A percentile compares a stretch with the other conserved stretches of the same genome.
phyloP scores from a whole-genome alignment of 2,113 vertebrate species.

The Brienomyrus longianalis region DNA sequence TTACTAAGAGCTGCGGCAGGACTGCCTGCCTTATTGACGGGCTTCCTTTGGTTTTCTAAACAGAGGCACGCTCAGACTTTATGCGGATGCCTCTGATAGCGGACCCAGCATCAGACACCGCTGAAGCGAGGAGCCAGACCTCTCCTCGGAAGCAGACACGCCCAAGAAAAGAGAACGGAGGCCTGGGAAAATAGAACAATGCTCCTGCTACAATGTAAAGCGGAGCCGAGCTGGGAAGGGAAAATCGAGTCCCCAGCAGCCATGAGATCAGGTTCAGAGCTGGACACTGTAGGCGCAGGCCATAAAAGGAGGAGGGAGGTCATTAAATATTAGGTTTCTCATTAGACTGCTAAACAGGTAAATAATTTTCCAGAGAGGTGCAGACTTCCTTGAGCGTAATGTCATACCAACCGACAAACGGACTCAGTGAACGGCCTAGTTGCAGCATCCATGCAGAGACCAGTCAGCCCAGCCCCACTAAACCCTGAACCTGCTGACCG shows the following conservation, averaged over 20 bases:
- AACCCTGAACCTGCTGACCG: too few species aligned
- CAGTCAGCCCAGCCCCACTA: not conserved
- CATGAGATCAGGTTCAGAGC: not conserved
- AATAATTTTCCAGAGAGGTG: slow-evolving; percentile 3
- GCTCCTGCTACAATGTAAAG: too few species aligned
- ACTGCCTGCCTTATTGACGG: not conserved
- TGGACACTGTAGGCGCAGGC: not conserved
- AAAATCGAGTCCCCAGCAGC: not conserved
- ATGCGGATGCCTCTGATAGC: not conserved
- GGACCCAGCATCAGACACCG: not conserved
- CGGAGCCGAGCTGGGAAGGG: not conserved
- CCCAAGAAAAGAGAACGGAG: not conserved
- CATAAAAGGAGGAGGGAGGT: not conserved
- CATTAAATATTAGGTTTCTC: not conserved
- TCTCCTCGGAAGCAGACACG: not conserved
- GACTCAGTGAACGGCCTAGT: not conserved
- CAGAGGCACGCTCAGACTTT: not conserved
- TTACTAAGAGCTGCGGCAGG: not conserved
- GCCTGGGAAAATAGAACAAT: not conserved
- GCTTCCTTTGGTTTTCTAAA: not conserved
- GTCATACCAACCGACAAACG: not conserved
- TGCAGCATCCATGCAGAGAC: not conserved
- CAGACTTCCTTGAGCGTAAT: not conserved
- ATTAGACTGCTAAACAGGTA: not conserved
- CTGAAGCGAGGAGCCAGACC: not conserved